Evolutionary conservation across 1,140 invertebrate genomes (phyloP).

Genomic region (Muscidifurax raptorellus): DNA sequence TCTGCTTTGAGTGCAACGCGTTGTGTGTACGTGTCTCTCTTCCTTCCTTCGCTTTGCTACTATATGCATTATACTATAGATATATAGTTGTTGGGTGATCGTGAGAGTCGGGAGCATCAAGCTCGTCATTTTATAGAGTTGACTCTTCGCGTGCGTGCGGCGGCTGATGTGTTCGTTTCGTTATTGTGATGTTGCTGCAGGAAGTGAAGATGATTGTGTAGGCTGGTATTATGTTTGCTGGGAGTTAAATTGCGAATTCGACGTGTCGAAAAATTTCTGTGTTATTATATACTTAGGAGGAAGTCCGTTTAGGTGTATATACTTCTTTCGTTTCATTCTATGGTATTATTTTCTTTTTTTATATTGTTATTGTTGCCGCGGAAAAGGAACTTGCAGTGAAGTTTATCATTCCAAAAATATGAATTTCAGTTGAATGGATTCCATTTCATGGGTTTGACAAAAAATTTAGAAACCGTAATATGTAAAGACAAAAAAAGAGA

Average conservation of each 20-base stretch:
- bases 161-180: background rate
- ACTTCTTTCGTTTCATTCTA: no score
- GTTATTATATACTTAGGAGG: no score
- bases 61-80: background rate
- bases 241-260: background rate
- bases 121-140: background rate
- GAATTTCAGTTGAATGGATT: no score
- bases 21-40: background rate
- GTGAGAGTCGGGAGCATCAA: background rate
- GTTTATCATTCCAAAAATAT: no score
- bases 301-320: no score
- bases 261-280: background rate
- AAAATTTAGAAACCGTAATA: no score
- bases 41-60: background rate
- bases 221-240: background rate
- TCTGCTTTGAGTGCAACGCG: background rate
- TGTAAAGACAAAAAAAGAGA: no score
- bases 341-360: no score
- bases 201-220: slow-evolving; percentile 1
- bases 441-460: no score
- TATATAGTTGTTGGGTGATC: background rate
- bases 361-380: no score
- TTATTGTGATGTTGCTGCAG: background rate
- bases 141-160: background rate
- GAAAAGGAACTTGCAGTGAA: no score